Percentiles rank a stretch among this genome's conserved stretches.
Evolutionary conservation across 2,797 vertebrate genomes (phyloP).

Genomic region (Phataginus tetradactyla): DNA sequence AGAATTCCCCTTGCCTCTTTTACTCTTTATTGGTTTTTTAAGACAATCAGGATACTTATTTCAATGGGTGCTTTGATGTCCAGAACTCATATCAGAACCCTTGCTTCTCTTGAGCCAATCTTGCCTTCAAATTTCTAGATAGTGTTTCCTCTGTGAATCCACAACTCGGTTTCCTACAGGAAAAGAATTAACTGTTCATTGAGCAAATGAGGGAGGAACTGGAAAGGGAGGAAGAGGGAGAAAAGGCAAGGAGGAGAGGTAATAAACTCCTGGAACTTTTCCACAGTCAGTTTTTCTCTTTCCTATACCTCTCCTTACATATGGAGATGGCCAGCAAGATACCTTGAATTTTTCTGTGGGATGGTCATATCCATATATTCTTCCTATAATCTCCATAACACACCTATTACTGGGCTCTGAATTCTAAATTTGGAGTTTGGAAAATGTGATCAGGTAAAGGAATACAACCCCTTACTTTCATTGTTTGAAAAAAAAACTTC

Average conservation of each 20-base stretch:
- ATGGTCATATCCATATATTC: neutral
- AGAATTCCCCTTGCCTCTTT: neutral
- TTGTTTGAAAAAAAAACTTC: neutral
- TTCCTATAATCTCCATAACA: neutral
- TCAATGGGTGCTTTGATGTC: neutral
- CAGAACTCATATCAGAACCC: neutral
- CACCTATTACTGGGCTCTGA: neutral
- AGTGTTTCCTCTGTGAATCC: neutral
- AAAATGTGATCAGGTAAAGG: conserved; percentile 30
- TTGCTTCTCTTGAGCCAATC: conserved; percentile 6
- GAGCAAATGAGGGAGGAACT: neutral
- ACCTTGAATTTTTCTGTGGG: neutral
- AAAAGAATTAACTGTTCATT: neutral
- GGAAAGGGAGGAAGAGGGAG: neutral
- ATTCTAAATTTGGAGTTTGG: neutral
- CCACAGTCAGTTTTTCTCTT: neutral
- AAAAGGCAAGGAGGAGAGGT: neutral
- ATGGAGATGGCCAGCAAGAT: neutral
- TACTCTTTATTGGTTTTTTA: neutral
- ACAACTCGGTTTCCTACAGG: neutral
- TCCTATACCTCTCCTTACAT: neutral
- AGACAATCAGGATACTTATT: neutral
- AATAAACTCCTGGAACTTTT: neutral
- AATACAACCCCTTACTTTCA: neutral
- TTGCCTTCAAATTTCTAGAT: neutral